Evolutionary conservation across 2,888 invertebrate species (phyloP), one percentile per base, ranked within the genome.

Genomic region (Calliopum simillimum): DNA sequence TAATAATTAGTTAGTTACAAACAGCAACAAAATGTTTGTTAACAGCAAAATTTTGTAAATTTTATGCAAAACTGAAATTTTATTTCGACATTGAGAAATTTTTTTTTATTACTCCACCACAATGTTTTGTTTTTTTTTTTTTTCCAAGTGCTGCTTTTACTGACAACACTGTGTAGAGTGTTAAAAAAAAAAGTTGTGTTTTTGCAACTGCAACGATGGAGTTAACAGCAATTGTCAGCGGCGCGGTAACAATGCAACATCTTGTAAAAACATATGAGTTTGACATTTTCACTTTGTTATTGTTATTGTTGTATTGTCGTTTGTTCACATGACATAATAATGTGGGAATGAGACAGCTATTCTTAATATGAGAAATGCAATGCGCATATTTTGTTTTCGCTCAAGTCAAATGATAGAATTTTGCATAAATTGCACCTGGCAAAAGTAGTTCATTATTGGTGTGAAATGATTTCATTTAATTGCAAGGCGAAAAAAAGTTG

Each of bases 71-170:
- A 67, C 21, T 65, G 21, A 21, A 65, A 25, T 65, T 69, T 76
- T 70, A 74, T 79, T 78, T 78, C 82, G 82, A 79, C 83, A 81
- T 83, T 83, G 82, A 81, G 80, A 79, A 80, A 80, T 62, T 64
- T 23, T 1, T 33, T 33, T 33, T 33, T 53, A 6, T 23, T 23
- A 19, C 13, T 11, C 11, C 23, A 53, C 4, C 23, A 53, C 14
- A 12, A 53, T 21, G 19, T 23, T 53, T 49, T 16, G 4, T 6
- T 13, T 16, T 16, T 16, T 5, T 11, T 49, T 49, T 11, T n/a
- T 21, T 53, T 21, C 19, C 21, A 21, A 53, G 53, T 23, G 14
- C 53, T 23, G 21, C 19, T 19, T 16, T 21, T 53, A 53, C 53
- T 53, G 21, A 53, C 21, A 53, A 19, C 14, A 19, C 4, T 53